These are phyloP conservation scores for Dascyllus trimaculatus DNA, from an alignment of 2,113 vertebrate species.

Conservation along the genomic window DNA sequence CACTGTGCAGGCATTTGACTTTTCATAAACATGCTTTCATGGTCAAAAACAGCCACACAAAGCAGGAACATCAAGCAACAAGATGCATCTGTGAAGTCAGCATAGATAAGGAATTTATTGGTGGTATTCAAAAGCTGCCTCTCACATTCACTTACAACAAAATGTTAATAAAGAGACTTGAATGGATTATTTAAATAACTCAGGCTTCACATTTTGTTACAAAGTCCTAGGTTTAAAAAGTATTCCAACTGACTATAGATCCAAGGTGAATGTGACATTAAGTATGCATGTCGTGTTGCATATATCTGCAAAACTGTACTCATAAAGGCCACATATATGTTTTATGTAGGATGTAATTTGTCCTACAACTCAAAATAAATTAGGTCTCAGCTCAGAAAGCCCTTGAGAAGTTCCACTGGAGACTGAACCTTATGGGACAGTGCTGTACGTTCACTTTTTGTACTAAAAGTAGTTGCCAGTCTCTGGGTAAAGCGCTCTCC, in stretches of 20 bases:
- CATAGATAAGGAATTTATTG: not conserved
- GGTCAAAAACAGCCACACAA: not conserved
- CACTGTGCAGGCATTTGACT: not conserved
- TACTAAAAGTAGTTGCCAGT: conserved; percentile 31
- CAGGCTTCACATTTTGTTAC: too few relatives aligned
- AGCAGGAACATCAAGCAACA: not conserved
- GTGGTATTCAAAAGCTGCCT: not conserved
- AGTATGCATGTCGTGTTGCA: conserved; percentile 10
- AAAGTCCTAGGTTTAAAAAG: not conserved
- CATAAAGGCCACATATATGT: conserved; percentile 9
- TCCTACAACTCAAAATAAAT: conserved; percentile 40
- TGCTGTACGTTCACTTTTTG: conserved; percentile 8
- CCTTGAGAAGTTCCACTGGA: conserved; percentile 18
- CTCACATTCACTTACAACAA: conserved; percentile 7
- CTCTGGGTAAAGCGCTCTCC: conserved; percentile 8
- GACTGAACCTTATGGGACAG: conserved; percentile 9
- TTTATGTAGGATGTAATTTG: conserved; percentile 27
- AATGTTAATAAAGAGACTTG: not conserved
- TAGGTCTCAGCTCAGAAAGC: conserved; percentile 28
- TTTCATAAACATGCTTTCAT: conserved; percentile 2
- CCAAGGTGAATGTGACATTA: conserved; percentile 10
- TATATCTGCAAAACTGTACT: conserved; percentile 5
- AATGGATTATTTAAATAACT: not conserved
- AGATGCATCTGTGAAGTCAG: not conserved
- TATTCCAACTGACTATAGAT: not conserved